Evolutionary conservation across 2,797 vertebrate species (phyloP), one percentile per base, ranked within the genome.

Genomic region (Onychomys leucogaster): DNA sequence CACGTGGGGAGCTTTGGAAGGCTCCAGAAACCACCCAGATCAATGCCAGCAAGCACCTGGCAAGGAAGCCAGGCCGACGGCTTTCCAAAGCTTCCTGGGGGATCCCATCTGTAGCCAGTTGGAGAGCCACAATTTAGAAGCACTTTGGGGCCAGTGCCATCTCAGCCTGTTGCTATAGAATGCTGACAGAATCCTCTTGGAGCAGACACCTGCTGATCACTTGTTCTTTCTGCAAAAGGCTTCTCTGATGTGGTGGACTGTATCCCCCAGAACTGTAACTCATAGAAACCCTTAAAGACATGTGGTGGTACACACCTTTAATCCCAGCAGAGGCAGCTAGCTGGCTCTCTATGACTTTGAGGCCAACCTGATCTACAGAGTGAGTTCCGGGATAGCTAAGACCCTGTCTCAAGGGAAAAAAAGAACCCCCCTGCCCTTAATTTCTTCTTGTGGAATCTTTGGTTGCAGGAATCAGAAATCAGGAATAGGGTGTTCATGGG

Each of bases 21-120:
- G 55, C 76, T 73, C 88, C 90, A 76, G 90, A 93, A 86, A 32
- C 71, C 43, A 93, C 83, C 69, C 69, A 81, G 90, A 59, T 46
- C 46, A 23, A 65, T 88, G 41, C 61, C 46, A n/a, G 89, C 49
- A 27, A 86, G 55, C 29, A 86, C 17, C 73, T 61, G 78, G 77
- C 63, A 41, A 94, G 78, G 61, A 69, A n/a, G 23, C 73, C 49
- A 69, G 75, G 32, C 5, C 0, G 0, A 29, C 37, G 3, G 17
- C 76, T 37, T 92, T 57, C 57, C 71, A 2, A 32, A 25, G 57
- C 46, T 83, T 76, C 69, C 69, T 32, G 7, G 89, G 10, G 29
- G 29, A 63, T 49, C 83, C 21, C 0, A 9, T 46, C 63, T 43
- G 37, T 41, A 41, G 75, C 78, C 6, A 46, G n/a, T 34, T 17